phyloP scores from a whole-genome alignment of 2,888 invertebrate genomes.

The Augiades crinisus region DNA sequence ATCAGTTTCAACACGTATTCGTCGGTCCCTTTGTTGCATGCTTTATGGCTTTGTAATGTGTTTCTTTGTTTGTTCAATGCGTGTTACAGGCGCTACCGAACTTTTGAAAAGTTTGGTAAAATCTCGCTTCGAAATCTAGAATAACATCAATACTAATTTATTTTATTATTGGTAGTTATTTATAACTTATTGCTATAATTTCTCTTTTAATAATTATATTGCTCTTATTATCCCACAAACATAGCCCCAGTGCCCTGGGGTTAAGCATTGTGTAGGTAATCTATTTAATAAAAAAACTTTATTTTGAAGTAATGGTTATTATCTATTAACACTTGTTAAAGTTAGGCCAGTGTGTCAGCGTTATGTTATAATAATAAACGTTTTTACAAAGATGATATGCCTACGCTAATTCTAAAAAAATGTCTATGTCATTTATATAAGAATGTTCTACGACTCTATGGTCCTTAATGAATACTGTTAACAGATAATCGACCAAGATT shows the following conservation, averaged over 20 bases:
- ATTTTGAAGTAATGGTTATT: conserved; percentile 80
- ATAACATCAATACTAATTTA: neutral
- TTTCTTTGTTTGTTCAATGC: conserved; percentile 78
- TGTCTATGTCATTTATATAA: conserved; percentile 17
- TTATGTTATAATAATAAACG: conserved; percentile 56
- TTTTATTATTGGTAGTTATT: too few relatives aligned
- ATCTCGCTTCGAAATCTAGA: neutral
- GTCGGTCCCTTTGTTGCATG: conserved; percentile 76
- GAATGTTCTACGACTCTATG: conserved; percentile 12
- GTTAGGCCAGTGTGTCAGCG: conserved; percentile 73
- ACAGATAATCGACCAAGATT: conserved; percentile 78
- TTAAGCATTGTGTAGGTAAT: too few relatives aligned
- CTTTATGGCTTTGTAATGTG: conserved; percentile 79
- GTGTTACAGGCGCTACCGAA: conserved; percentile 66
- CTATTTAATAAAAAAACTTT: conserved; percentile 70
- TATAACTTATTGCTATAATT: too few relatives aligned
- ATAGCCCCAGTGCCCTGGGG: too few relatives aligned
- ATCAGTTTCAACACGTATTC: conserved; percentile 80
- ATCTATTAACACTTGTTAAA: conserved; percentile 78
- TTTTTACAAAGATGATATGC: conserved; percentile 76
- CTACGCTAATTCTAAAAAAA: conserved; percentile 55
- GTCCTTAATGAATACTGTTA: conserved; percentile 41
- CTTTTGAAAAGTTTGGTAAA: conserved; percentile 33
- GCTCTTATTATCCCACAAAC: too few relatives aligned
- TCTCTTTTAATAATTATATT: too few relatives aligned